These are phyloP conservation scores for Xiphophorus birchmanni DNA, from an alignment of 2,797 vertebrate species.

Conservation along the genomic window DNA sequence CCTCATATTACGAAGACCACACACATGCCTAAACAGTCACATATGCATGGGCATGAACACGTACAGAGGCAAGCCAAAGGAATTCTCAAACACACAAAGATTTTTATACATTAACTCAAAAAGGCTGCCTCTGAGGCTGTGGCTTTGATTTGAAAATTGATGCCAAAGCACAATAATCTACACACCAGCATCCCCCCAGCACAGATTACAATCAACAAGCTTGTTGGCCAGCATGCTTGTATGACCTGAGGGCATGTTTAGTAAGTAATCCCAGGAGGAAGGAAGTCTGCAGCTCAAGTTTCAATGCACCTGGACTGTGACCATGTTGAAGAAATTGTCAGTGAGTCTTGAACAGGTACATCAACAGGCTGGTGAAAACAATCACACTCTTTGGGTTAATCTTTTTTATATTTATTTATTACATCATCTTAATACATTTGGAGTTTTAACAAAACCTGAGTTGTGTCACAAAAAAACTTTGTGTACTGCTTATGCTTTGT, in stretches of 20 bases:
- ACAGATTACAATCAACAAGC: conserved; percentile 40
- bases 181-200: conserved; percentile 14
- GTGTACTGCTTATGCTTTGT: background rate
- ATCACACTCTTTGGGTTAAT: background rate
- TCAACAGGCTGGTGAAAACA: background rate
- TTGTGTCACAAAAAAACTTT: background rate
- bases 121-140: background rate
- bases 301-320: conserved; percentile 42
- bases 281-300: conserved; percentile 36
- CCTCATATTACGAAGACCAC: conserved; percentile 61
- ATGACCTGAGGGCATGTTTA: conserved; percentile 43
- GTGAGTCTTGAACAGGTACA: background rate
- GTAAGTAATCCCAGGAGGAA: conserved; percentile 22
- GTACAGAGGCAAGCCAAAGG: background rate
- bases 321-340: background rate
- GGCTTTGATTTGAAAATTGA: background rate
- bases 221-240: background rate
- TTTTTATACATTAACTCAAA: background rate
- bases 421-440: background rate
- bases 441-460: background rate
- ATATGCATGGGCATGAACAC: conserved; percentile 1
- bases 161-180: conserved; percentile 15
- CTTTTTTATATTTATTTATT: background rate
- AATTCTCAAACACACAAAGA: background rate
- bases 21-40: conserved; percentile 46